These are phyloP conservation scores for Microctenopoma stevenorrisi DNA, from an alignment of 2,797 vertebrate genomes.

Conservation along the genomic window DNA sequence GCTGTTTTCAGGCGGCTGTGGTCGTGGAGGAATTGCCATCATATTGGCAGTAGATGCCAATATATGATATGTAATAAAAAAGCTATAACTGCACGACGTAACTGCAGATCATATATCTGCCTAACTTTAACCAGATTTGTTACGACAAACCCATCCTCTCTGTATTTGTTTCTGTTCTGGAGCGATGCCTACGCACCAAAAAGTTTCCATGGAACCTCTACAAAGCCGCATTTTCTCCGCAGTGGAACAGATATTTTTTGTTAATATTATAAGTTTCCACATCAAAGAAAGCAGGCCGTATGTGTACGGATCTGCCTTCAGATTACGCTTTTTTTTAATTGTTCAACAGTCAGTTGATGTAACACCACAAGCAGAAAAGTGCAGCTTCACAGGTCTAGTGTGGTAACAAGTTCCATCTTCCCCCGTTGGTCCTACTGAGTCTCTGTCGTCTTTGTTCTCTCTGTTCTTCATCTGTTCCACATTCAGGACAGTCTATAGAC, in stretches of 20 bases:
- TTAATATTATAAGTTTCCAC: constrained; percentile 28
- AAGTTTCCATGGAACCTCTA: constrained; percentile 39
- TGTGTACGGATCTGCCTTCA: constrained; percentile 9
- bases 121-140: constrained; percentile 41
- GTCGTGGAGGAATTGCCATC: constrained; percentile 57
- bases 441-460: constrained; percentile 45
- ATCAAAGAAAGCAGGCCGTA: neutral
- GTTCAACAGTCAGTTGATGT: constrained; percentile 4
- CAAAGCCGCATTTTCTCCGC: constrained; percentile 21
- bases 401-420: neutral
- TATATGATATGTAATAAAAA: constrained; percentile 63
- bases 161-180: constrained; percentile 19
- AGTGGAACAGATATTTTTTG: constrained; percentile 32
- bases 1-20: constrained; percentile 56
- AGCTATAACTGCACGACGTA: constrained; percentile 42
- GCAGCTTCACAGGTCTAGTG: neutral
- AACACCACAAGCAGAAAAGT: constrained; percentile 1
- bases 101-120: constrained; percentile 48
- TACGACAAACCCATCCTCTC: constrained; percentile 18
- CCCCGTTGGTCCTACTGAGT: neutral
- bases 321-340: neutral
- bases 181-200: neutral
- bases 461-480: constrained; percentile 62
- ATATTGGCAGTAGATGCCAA: constrained; percentile 60
- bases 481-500: constrained; percentile 64